phyloP scores from a whole-genome alignment of 2,113 vertebrate genomes.

The Arvicanthis niloticus region DNA sequence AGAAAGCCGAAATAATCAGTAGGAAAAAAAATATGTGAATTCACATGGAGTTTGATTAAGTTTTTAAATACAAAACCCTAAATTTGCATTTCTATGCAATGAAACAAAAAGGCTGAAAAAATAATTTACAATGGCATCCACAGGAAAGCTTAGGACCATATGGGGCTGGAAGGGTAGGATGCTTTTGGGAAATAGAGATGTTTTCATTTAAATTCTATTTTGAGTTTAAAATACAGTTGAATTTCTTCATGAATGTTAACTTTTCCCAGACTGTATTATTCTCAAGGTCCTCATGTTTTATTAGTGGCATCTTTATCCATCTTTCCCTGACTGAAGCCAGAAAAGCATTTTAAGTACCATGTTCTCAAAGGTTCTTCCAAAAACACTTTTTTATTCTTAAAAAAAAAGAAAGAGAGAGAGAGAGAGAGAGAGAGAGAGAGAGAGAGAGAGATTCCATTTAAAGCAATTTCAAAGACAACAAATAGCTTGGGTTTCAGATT shows the following conservation, averaged over 20 bases:
- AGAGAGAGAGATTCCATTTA: not conserved
- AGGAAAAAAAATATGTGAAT: not conserved
- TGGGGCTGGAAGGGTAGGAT: not conserved
- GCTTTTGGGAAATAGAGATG: not conserved
- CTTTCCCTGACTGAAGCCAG: not conserved
- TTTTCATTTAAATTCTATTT: not conserved
- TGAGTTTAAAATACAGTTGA: conserved; percentile 7
- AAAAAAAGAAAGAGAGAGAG: too few relatives aligned
- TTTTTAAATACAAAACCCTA: not conserved
- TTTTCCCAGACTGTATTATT: not conserved
- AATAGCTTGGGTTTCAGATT: not conserved
- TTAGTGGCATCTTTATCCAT: not conserved
- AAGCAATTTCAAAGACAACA: not conserved
- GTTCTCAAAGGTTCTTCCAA: not conserved
- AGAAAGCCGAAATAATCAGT: not conserved
- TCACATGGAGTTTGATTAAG: not conserved
- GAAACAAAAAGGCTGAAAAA: not conserved
- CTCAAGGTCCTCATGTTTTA: not conserved
- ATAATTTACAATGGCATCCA: not conserved
- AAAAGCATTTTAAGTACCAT: not conserved
- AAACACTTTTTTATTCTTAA: not conserved
- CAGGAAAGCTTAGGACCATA: not conserved
- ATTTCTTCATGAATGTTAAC: not conserved
- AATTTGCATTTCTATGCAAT: not conserved
- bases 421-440: too few relatives aligned